A percentile compares a stretch with the other conserved stretches of the same genome.
phyloP scores from a whole-genome alignment of 2,113 vertebrate species.

The Orycteropus afer region DNA sequence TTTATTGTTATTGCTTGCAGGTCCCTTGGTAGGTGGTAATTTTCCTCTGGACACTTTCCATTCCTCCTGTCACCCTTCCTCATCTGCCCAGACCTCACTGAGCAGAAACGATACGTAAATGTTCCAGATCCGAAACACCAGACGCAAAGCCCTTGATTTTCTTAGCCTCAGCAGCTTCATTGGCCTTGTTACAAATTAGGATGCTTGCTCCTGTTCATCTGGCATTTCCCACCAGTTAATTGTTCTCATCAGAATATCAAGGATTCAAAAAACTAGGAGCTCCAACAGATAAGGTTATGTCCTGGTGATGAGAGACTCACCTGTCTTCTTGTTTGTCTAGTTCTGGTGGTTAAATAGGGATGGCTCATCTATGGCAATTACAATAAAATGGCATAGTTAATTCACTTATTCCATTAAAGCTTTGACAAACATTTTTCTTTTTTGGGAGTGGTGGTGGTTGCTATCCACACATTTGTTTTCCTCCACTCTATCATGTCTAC shows the following conservation, averaged over 20 bases:
- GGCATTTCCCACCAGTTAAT: not conserved
- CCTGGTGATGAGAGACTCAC: not conserved
- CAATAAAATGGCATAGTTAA: not conserved
- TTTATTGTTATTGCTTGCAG: conserved; percentile 45
- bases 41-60: conserved; percentile 59
- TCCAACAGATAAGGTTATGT: not conserved
- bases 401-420: conserved; percentile 26
- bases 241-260: conserved; percentile 11
- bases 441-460: not conserved
- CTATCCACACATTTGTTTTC: not conserved
- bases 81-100: not conserved
- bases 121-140: conserved; percentile 35
- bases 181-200: not conserved
- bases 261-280: not conserved
- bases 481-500: not conserved
- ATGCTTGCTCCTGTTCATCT: not conserved
- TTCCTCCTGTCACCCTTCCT: conserved; percentile 1
- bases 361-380: not conserved
- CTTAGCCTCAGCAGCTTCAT: not conserved
- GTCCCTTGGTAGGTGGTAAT: not conserved
- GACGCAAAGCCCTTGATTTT: conserved; percentile 36
- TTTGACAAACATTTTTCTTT: not conserved
- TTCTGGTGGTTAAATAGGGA: not conserved
- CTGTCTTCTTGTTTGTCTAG: not conserved
- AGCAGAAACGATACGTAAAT: conserved; percentile 3